Evolutionary conservation across 2,888 invertebrate genomes (phyloP), one percentile per base, ranked within the genome.

Genomic region (Caenorhabditis sp.): DNA sequence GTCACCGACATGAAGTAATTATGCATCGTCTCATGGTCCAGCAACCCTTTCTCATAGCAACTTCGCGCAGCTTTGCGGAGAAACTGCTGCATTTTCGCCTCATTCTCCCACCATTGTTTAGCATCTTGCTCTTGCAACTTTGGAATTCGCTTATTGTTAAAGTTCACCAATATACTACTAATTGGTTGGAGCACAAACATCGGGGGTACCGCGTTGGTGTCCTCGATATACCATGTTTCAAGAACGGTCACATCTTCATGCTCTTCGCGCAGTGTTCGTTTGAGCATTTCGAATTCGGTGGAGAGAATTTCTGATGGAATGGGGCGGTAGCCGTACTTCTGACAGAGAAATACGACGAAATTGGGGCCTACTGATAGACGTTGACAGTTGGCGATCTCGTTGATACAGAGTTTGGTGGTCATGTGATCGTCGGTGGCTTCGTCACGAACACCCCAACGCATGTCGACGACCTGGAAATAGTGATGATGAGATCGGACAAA

Each of bases 1-100:
- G 97, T 99, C 26, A 97, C 97, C 7, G 97, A 96, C 97, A 97
- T 97, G 87, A 95, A 97, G 88, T 97, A 97, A 89, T 95, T 97
- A 87, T 97, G 97, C 92, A 94, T 95, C 0, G 93, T 92, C 63
- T 96, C 95, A 82, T 94, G 92, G 84, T 93, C 93, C 87, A 97
- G 93, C 89, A 93, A 93, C 7, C 93, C 94, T 78, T 92, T 91
- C 36, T 93, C 92, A 86, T 92, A 93, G 20, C 96, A 90, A n/a
- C 94, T 93, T 36, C 92, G 92, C 0, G 96, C 93, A 25, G 77
- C 0, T 95, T 95, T 97, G 12, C 97, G 90, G 79, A 97, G 92
- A 23, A 97, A 90, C 88, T 95, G 95, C 89, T 97, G 97, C 92
- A 97, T 94, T 89, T 95, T 95, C 50, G 92, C 92, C 68, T 97